Percentiles rank a stretch among this genome's conserved stretches.
Conservation (phyloP, 2,888 invertebrate genomes). For the Hymenopus coronatus region DNA sequence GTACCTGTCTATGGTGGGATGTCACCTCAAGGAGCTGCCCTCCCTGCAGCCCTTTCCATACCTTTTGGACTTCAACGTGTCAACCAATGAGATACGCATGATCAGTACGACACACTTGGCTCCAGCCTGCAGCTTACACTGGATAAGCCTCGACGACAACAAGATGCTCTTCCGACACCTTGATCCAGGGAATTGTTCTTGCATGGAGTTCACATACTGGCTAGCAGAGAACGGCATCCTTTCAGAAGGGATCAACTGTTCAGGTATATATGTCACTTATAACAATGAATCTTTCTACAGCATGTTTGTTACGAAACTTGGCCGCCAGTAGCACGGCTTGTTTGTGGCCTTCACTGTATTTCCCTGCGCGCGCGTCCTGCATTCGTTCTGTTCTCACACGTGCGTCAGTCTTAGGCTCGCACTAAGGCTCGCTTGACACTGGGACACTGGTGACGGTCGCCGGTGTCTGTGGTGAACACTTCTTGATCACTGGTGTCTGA, state of each 20-base stretch:
- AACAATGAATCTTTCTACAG: no score
- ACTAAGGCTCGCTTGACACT: no score
- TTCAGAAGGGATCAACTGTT: background rate
- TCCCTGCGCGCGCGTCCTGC: no score
- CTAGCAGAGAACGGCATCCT: background rate
- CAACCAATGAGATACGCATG: constrained; percentile 54
- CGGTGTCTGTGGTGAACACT: no score
- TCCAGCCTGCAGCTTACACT: constrained; percentile 58
- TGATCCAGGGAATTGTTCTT: background rate
- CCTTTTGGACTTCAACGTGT: constrained; percentile 60
- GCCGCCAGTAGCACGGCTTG: no score
- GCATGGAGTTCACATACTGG: background rate
- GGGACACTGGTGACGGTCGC: no score
- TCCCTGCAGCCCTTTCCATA: constrained; percentile 59
- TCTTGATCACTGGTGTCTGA: no score
- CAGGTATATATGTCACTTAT: background rate
- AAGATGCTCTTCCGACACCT: constrained; percentile 35
- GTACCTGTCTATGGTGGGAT: constrained; percentile 59
- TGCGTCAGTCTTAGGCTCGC: no score
- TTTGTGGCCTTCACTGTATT: no score
- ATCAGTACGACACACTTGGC: constrained; percentile 56
- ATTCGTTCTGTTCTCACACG: no score
- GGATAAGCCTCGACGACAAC: constrained; percentile 52
- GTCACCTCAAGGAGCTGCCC: constrained; percentile 58
- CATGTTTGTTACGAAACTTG: no score